Percentiles rank a stretch among this genome's conserved stretches.
These are phyloP conservation scores for Stratiomys singularior DNA, from an alignment of 2,888 invertebrate genomes.

Conservation along the genomic window DNA sequence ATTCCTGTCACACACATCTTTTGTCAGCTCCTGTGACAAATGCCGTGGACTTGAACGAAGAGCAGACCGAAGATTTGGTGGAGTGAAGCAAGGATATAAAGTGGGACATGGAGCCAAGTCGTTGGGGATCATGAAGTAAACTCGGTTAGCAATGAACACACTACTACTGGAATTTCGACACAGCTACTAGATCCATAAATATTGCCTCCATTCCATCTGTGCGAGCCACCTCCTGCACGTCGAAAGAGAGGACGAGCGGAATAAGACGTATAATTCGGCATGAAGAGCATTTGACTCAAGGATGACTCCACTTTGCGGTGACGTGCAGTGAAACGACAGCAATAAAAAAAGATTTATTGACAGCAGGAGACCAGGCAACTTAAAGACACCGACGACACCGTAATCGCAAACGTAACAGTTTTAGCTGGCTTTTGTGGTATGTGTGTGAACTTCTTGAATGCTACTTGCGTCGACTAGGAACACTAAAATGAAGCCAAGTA, in stretches of 20 bases:
- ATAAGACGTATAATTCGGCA: not conserved
- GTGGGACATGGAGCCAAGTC: slow-evolving; percentile 16
- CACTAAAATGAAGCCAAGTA: slow-evolving; percentile 27
- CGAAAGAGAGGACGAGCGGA: not conserved
- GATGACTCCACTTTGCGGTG: slow-evolving; percentile 40
- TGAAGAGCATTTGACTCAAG: slow-evolving; percentile 27
- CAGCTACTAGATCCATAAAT: slow-evolving; percentile 31
- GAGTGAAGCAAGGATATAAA: not conserved
- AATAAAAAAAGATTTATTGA: slow-evolving; percentile 46
- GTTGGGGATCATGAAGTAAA: slow-evolving; percentile 37
- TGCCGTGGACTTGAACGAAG: slow-evolving; percentile 30
- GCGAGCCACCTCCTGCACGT: not conserved
- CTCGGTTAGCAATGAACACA: slow-evolving; percentile 19
- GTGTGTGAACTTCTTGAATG: not conserved
- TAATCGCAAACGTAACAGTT: slow-evolving; percentile 20
- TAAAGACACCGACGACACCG: slow-evolving; percentile 15
- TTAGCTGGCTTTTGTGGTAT: slow-evolving; percentile 15
- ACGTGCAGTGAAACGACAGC: slow-evolving; percentile 36
- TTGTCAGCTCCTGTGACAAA: slow-evolving; percentile 39
- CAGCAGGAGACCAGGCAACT: slow-evolving; percentile 33
- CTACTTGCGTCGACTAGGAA: slow-evolving; percentile 9
- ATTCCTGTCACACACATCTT: slow-evolving; percentile 42
- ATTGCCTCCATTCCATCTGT: not conserved
- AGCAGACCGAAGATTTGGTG: not conserved
- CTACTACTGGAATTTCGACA: slow-evolving; percentile 26